phyloP scores from a whole-genome alignment of 1,140 invertebrate genomes.

The Neocloeon triangulifer region DNA sequence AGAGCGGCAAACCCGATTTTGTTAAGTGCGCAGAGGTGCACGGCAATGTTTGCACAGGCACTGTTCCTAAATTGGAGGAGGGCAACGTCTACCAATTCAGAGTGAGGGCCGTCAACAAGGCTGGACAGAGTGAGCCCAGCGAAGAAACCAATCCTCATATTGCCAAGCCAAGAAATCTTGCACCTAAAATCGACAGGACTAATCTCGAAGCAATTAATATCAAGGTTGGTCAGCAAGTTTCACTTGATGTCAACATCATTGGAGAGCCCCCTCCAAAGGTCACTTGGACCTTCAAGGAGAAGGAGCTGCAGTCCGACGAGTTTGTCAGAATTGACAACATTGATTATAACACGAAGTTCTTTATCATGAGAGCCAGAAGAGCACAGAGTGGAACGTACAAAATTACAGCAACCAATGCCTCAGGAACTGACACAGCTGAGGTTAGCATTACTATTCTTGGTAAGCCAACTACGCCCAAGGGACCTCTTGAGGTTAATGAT shows the following conservation, averaged over 20 bases:
- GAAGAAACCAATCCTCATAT: constrained; percentile 84
- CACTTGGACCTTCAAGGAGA: constrained; percentile 69
- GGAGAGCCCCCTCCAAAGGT: constrained; percentile 86
- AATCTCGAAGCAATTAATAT: constrained; percentile 63
- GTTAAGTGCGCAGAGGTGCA: constrained; percentile 50
- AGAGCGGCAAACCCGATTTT: constrained; percentile 28
- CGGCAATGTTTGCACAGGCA: constrained; percentile 55
- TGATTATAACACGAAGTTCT: constrained; percentile 78
- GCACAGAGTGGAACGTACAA: constrained; percentile 75
- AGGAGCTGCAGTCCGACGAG: constrained; percentile 40
- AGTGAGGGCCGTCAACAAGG: constrained; percentile 85
- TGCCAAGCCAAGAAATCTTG: constrained; percentile 80
- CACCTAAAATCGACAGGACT: constrained; percentile 78
- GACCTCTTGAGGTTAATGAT: constrained; percentile 70
- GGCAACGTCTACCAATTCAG: constrained; percentile 92
- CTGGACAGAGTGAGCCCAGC: constrained; percentile 84
- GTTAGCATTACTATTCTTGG: constrained; percentile 72
- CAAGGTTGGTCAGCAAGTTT: constrained; percentile 78
- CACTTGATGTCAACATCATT: constrained; percentile 75
- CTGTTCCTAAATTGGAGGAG: constrained; percentile 72
- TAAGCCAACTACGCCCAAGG: constrained; percentile 59
- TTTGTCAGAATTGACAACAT: constrained; percentile 56
- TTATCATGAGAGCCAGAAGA: constrained; percentile 58
- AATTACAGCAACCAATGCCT: constrained; percentile 77
- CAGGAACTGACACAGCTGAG: constrained; percentile 83